A percentile compares a stretch with the other conserved stretches of the same genome.
Evolutionary conservation across 2,113 vertebrate species (phyloP).

Genomic region (Rhabdomys dilectus): DNA sequence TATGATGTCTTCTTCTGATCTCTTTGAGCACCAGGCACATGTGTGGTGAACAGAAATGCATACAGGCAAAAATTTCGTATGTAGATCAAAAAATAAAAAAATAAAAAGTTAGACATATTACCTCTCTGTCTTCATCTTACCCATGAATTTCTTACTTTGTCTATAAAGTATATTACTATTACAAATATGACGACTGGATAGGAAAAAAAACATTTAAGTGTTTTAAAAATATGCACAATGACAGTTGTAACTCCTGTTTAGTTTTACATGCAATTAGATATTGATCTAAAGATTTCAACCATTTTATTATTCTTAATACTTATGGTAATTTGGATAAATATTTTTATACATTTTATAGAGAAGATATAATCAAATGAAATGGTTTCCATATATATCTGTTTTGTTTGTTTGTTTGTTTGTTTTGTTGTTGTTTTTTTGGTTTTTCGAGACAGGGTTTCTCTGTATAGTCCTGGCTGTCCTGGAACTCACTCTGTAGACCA

Average conservation of each 20-base stretch:
- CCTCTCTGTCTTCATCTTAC: neutral
- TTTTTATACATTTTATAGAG: slow-evolving; percentile 5
- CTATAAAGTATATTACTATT: neutral
- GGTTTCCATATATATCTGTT: neutral
- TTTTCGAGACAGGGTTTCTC: no score
- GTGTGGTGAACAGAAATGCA: neutral
- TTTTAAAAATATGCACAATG: neutral
- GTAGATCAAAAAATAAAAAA: neutral
- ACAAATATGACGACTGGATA: neutral
- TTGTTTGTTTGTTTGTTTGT: no score
- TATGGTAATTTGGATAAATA: neutral
- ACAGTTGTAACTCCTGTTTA: neutral
- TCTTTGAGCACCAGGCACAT: neutral
- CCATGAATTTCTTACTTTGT: neutral
- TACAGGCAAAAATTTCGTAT: neutral
- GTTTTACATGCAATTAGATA: neutral
- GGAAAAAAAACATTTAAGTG: neutral
- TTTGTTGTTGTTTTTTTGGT: no score
- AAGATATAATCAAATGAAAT: neutral
- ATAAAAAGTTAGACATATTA: neutral
- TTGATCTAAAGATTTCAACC: neutral
- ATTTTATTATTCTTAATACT: neutral
- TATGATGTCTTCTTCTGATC: neutral
- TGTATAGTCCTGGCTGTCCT: no score
- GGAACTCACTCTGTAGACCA: no score